A percentile compares a stretch with the other conserved stretches of the same genome.
Evolutionary conservation across 2,888 invertebrate species (phyloP).

Genomic region (Polydesmus complanatus): DNA sequence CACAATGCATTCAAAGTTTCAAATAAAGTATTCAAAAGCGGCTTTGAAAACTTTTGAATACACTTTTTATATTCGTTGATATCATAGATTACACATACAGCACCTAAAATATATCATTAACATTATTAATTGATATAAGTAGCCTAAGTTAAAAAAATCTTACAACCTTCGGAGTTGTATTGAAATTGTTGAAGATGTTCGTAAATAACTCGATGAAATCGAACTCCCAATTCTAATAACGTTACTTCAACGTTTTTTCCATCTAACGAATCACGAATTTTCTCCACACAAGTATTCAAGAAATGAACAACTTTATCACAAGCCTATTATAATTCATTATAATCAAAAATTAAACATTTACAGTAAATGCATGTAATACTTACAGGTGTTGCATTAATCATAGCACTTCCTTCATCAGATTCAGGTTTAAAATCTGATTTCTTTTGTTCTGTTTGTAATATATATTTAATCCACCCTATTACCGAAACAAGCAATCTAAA

Average conservation of each 20-base stretch:
- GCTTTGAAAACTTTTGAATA: constrained; percentile 59
- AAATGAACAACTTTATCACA: constrained; percentile 71
- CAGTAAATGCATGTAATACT: constrained; percentile 21
- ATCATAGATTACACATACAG: constrained; percentile 96
- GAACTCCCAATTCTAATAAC: constrained; percentile 72
- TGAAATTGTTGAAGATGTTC: constrained; percentile 89
- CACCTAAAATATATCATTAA: constrained; percentile 45
- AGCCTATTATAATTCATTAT: constrained; percentile 43
- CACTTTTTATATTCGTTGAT: constrained; percentile 91
- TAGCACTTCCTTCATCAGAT: constrained; percentile 35
- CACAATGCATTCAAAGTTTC: constrained; percentile 90
- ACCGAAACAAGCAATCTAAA: constrained; percentile 66
- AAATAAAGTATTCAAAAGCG: constrained; percentile 73
- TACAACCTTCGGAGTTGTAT: constrained; percentile 74
- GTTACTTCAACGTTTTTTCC: constrained; percentile 81
- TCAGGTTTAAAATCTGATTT: constrained; percentile 71
- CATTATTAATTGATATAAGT: neutral
- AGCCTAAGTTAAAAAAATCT: too few species aligned
- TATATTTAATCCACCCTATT: constrained; percentile 77
- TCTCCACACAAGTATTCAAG: constrained; percentile 57
- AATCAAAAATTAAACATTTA: constrained; percentile 1
- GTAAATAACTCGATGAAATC: constrained; percentile 85
- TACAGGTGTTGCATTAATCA: constrained; percentile 56
- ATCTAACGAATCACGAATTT: constrained; percentile 68
- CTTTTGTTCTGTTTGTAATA: constrained; percentile 83